Base-by-base conservation (phyloP, 2,113 vertebrate species). In the Apteryx owenii region DNA sequence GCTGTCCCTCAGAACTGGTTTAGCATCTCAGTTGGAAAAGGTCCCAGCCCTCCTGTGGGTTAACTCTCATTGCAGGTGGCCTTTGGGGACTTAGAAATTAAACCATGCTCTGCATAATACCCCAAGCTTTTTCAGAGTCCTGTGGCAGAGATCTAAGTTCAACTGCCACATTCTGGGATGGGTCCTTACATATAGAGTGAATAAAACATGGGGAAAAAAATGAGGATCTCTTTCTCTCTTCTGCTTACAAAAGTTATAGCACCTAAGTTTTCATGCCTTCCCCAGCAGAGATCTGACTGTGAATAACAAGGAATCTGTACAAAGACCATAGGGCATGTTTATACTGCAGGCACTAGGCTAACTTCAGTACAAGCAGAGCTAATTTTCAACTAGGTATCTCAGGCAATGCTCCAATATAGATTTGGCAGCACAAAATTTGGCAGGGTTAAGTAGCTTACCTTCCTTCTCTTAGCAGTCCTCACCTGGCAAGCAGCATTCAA, bases 1-100 rank as follows among this genome's bases (percentile, higher is more conserved):
- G 10, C 54, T 29, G 28, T 56, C 54, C 28, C 54, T 56, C 54
- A 29, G 54, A 56, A 56, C 28, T 29, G 54, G 28, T 50, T 36
- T 7, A 60, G 44, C 10, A 31, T 46, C 90, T 71, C 12, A 5
- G 7, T 2, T 80, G 62, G 51, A 42, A 40, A 25, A 80, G 20
- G 8, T 65, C 36, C n/a, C 62, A 23, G 0, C 7, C 2, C 1
- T 2, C 54, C 29, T 72, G 29, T 7, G 51, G 31, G 5, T 51
- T 5, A 15, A 0, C 22, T 36, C 0, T 0, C 0, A 0, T 1
- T 75, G 72, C 20, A 21, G 29, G 19, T 22, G 83, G 12, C 13
- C 7, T 69, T 14, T 50, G 31, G 33, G 44, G 17, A 36, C 23
- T 62, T 20, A 5, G 60, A 18, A 62, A 0, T 2, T 3, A 56